Percentiles rank a stretch among this genome's conserved stretches.
phyloP scores from a whole-genome alignment of 2,113 vertebrate genomes.

The Rhadina sibilatrix region DNA sequence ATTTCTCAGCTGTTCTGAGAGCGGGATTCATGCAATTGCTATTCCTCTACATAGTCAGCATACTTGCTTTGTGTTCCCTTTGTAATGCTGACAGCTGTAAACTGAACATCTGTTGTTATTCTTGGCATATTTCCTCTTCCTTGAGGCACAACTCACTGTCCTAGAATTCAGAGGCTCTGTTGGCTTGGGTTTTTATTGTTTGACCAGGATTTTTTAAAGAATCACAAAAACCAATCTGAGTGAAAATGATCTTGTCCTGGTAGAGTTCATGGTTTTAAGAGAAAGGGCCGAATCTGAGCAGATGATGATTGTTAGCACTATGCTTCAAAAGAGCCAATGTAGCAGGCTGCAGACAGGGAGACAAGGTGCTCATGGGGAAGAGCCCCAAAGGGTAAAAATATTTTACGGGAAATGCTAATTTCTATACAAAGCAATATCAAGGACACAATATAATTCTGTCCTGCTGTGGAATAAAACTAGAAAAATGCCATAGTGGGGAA shows the following conservation, averaged over 20 bases:
- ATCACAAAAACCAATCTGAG: neutral
- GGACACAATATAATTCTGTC: neutral
- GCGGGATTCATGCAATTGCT: neutral
- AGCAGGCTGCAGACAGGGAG: neutral
- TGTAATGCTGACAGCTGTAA: neutral
- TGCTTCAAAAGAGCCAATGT: neutral
- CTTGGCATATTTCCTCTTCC: neutral
- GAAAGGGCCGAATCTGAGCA: neutral
- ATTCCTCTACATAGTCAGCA: neutral
- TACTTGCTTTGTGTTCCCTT: neutral
- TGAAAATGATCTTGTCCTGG: neutral
- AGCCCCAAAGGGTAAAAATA: neutral
- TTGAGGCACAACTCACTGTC: neutral
- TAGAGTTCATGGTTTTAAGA: neutral
- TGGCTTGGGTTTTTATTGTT: neutral
- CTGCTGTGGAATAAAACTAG: neutral
- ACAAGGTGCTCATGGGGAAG: fast-evolving
- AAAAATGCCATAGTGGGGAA: neutral
- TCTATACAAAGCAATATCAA: neutral
- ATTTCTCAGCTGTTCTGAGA: neutral
- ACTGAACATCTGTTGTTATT: neutral
- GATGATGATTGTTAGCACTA: neutral
- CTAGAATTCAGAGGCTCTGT: neutral
- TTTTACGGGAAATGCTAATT: neutral
- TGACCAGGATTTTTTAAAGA: neutral